Conservation (phyloP, 2,113 vertebrate genomes). For the Scopus umbretta region DNA sequence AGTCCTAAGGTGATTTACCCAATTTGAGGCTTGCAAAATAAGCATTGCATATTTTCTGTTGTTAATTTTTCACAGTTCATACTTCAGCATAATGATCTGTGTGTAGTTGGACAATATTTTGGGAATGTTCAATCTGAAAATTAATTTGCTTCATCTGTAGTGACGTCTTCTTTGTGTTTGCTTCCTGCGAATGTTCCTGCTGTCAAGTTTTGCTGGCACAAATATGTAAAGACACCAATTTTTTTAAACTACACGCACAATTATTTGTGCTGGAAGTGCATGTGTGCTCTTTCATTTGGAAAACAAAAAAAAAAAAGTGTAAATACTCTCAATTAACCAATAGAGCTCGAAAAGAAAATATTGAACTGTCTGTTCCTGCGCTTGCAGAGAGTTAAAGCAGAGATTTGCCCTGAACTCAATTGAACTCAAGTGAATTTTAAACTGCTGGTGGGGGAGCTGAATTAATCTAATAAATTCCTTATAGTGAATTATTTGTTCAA, state of each 20-base stretch:
- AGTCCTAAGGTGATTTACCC: constrained; percentile 35
- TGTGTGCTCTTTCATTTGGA: background rate
- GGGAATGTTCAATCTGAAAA: constrained; percentile 12
- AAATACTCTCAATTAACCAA: background rate
- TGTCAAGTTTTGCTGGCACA: constrained; percentile 12
- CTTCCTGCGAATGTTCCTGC: background rate
- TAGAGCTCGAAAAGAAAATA: constrained; percentile 21
- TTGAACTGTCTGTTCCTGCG: background rate
- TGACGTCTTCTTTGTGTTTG: constrained; percentile 33
- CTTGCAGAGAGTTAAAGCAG: background rate
- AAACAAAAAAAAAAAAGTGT: background rate
- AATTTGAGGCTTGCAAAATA: constrained; percentile 19
- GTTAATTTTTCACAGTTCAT: constrained; percentile 38
- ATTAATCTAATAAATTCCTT: background rate
- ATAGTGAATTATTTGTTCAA: background rate
- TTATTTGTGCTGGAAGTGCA: background rate
- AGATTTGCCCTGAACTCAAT: background rate
- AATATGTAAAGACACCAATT: background rate
- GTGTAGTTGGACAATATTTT: background rate
- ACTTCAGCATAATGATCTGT: constrained; percentile 10
- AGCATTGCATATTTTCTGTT: background rate
- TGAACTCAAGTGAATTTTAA: background rate
- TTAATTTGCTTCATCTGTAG: constrained; percentile 29
- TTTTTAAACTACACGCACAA: background rate
- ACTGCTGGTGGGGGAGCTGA: background rate